Percentiles rank a stretch among this genome's conserved stretches.
Evolutionary conservation across 92 coral and sea anemone genomes (phyloP).

Genomic region (Nematostella vectensis): DNA sequence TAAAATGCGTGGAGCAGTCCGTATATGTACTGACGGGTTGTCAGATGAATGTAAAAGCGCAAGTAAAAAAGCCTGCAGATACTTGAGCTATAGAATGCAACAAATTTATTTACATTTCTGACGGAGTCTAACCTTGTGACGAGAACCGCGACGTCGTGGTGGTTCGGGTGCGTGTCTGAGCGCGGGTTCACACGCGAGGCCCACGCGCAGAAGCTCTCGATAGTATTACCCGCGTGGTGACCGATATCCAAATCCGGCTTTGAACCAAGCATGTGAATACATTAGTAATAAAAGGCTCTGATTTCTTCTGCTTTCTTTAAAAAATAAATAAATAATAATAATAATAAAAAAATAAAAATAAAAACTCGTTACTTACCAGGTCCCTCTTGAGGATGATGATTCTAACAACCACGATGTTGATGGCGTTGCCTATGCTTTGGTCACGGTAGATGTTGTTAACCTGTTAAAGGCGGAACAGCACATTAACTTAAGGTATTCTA

Average conservation of each 20-base stretch:
- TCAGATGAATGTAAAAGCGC: too few species aligned
- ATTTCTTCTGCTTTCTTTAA: too few species aligned
- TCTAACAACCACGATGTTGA: slow-evolving; percentile 79
- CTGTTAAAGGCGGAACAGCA: slow-evolving; percentile 16
- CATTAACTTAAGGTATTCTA: background rate
- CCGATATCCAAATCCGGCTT: slow-evolving; percentile 65
- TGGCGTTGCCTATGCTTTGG: slow-evolving; percentile 91
- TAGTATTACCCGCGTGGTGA: slow-evolving; percentile 84
- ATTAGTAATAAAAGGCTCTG: background rate
- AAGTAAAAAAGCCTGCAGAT: too few species aligned
- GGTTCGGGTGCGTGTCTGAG: slow-evolving; percentile 82
- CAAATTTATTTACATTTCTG: too few species aligned
- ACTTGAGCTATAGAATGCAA: too few species aligned
- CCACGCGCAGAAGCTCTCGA: slow-evolving; percentile 80
- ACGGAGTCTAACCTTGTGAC: slow-evolving; percentile 61
- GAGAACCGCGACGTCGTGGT: slow-evolving; percentile 81
- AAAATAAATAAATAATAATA: too few species aligned
- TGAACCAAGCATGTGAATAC: too few species aligned
- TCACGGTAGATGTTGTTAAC: slow-evolving; percentile 73
- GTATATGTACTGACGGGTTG: too few species aligned
- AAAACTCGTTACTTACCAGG: slow-evolving; percentile 67
- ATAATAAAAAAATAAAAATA: too few species aligned
- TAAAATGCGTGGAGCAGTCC: too few species aligned
- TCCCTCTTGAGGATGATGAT: slow-evolving; percentile 72
- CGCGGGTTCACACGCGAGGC: slow-evolving; percentile 63